These are phyloP conservation scores for Muricea muricata DNA, from an alignment of 92 coral and sea anemone genomes.

Conservation along the genomic window DNA sequence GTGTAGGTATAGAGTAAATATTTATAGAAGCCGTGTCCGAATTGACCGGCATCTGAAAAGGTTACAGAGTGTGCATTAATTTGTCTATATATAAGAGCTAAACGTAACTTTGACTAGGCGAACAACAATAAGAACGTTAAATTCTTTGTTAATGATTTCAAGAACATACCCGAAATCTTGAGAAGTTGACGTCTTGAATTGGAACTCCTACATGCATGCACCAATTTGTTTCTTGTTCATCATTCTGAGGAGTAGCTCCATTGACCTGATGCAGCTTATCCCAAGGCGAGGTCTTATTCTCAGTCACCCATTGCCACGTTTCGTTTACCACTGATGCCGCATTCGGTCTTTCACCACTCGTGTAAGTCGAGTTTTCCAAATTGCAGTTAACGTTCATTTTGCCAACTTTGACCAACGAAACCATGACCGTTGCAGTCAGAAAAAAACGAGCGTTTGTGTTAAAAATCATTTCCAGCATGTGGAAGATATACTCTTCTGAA, in stretches of 20 bases:
- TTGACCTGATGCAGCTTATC: background rate
- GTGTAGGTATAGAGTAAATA: no score
- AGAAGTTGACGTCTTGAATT: background rate
- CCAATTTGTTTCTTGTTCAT: background rate
- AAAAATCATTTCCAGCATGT: background rate
- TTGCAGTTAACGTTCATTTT: background rate
- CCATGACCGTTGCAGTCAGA: background rate
- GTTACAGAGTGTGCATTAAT: no score
- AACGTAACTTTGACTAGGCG: no score
- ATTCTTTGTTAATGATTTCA: background rate
- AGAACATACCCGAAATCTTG: conserved; percentile 9
- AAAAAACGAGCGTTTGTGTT: background rate
- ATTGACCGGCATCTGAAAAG: no score
- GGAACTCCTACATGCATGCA: background rate
- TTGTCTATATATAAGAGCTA: no score
- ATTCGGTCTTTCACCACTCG: background rate
- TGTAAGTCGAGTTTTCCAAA: background rate
- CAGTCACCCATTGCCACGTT: background rate
- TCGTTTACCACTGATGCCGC: background rate
- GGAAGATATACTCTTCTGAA: background rate
- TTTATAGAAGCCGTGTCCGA: no score
- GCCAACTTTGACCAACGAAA: background rate
- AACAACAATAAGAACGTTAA: no score
- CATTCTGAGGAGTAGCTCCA: background rate
- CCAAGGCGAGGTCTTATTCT: background rate